Evolutionary conservation across 2,888 invertebrate species (phyloP).

Genomic region (Volucella zonaria): DNA sequence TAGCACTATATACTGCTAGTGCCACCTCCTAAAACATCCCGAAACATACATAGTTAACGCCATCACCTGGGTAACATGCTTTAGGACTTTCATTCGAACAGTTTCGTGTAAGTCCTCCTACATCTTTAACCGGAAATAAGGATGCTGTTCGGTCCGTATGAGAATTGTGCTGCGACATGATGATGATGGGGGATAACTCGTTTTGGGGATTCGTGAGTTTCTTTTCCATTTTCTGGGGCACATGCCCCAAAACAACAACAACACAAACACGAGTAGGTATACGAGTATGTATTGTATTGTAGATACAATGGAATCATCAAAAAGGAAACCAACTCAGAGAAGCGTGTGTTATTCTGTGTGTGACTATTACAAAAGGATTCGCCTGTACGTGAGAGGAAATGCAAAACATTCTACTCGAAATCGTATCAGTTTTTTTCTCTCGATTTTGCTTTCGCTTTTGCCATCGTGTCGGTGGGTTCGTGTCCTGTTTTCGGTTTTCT

Average conservation of each 20-base stretch:
- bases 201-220: conserved; percentile 60
- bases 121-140: conserved; percentile 15
- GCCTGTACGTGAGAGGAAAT: conserved; percentile 69
- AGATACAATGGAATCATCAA: conserved; percentile 38
- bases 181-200: conserved; percentile 67
- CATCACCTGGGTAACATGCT: conserved; percentile 64
- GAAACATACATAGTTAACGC: conserved; percentile 62
- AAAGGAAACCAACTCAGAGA: conserved; percentile 40
- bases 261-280: conserved; percentile 23
- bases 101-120: not conserved
- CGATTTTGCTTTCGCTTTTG: not conserved
- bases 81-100: conserved; percentile 48
- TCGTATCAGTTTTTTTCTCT: not conserved
- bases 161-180: conserved; percentile 62
- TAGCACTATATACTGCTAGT: no score
- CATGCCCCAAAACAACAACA: conserved; percentile 49
- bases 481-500: not conserved
- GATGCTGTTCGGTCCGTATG: conserved; percentile 24
- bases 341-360: conserved; percentile 65
- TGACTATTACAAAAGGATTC: conserved; percentile 72
- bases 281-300: not conserved
- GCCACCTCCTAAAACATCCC: conserved; percentile 24
- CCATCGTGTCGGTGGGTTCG: not conserved
- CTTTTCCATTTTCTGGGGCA: conserved; percentile 48
- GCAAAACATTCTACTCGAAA: conserved; percentile 34